Evolutionary conservation across 2,113 vertebrate genomes (phyloP), one percentile per base, ranked within the genome.

Genomic region (Coturnix japonica): DNA sequence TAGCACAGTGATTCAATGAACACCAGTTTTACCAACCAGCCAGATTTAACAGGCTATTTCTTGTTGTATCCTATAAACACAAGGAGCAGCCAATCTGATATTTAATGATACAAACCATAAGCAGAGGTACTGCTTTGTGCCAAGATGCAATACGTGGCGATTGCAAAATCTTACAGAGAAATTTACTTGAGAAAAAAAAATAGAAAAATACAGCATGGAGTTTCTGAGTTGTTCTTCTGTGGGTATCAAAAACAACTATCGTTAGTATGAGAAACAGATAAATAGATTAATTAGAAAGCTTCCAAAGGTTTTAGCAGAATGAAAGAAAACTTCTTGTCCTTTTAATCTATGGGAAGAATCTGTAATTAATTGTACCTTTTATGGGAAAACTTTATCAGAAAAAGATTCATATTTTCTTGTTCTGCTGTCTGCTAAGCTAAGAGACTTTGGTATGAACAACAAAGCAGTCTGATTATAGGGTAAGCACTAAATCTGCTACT

Each of bases 1-100:
- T 47, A 95, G 91, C 6, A 1, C 69, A 93, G 86, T 87, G 89
- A 93, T 93, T 94, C 85, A 92, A 85, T 78, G 47, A 81, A 64
- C 86, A 91, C 57, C 89, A 77, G 79, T 90, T 96, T 65, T 91
- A 96, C 87, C 87, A 93, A 91, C 64, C 91, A 94, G 94, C 86
- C 93, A 94, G 89, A 96, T 84, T 64, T 87, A 96, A 95, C 96
- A 96, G 94, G 94, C 94, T 94, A 93, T 95, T 96, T 96, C 94
- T 95, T 96, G 95, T 92, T 96, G 85, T 85, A 94, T 81, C 69
- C 93, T 78, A 94, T 77, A 94, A 96, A 96, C 91, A 96, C 69
- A 88, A 63, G 3, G 70, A 94, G 85, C 73, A 94, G 94, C 96
- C 95, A 95, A 96, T 96, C 95, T 96, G 92, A 95, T 96, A 96